A percentile compares a stretch with the other conserved stretches of the same genome.
phyloP scores from a whole-genome alignment of 2,113 vertebrate species.

The Entelurus aequoreus region DNA sequence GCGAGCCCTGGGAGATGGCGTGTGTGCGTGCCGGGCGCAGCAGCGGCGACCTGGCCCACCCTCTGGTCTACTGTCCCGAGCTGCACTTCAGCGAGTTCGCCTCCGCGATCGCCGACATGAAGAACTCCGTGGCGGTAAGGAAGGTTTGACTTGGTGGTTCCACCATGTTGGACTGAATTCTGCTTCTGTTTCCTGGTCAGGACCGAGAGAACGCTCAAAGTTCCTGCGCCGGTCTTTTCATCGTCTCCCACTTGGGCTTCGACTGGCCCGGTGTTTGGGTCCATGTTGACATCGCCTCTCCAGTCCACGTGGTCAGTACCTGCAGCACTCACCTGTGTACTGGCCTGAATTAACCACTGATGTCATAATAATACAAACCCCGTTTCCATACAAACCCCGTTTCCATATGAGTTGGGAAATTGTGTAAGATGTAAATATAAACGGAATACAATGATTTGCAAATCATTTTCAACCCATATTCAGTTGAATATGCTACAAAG shows the following conservation, averaged over 20 bases:
- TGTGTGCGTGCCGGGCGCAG: conserved; percentile 88
- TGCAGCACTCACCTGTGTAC: not conserved
- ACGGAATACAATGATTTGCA: too few relatives aligned
- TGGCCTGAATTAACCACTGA: too few relatives aligned
- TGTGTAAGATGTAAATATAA: too few relatives aligned
- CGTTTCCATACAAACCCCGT: too few relatives aligned
- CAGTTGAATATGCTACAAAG: too few relatives aligned
- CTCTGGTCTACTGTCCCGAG: conserved; percentile 94
- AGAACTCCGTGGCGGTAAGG: conserved; percentile 94
- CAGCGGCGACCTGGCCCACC: conserved; percentile 92
- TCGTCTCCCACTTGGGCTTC: conserved; percentile 92
- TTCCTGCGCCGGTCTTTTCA: conserved; percentile 94
- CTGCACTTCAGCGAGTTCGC: conserved; percentile 98
- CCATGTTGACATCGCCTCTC: conserved; percentile 92
- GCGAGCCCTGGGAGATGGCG: conserved; percentile 87
- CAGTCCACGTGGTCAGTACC: conserved; percentile 88
- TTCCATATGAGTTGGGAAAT: too few relatives aligned
- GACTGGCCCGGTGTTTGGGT: conserved; percentile 98
- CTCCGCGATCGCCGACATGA: conserved; percentile 97
- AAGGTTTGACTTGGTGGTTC: too few relatives aligned
- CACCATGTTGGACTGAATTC: too few relatives aligned
- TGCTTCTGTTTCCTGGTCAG: conserved; percentile 56
- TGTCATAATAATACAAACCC: too few relatives aligned
- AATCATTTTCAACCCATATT: too few relatives aligned
- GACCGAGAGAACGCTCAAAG: conserved; percentile 95